Percentiles rank a stretch among this genome's conserved stretches.
Evolutionary conservation across 2,888 invertebrate genomes (phyloP).

Genomic region (Drosophila mulleri): DNA sequence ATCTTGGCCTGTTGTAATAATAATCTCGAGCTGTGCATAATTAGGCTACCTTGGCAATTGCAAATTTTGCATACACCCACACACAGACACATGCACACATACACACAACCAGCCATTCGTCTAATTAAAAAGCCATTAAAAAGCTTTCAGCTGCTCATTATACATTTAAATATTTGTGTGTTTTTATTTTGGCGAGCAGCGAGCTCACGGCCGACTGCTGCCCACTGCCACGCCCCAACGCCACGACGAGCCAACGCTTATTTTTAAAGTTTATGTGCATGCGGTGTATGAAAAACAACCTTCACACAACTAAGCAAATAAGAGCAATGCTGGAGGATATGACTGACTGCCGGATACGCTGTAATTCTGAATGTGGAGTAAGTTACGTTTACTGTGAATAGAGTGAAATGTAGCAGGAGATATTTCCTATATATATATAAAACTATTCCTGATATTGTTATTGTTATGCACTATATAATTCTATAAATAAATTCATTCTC

Average conservation of each 20-base stretch:
- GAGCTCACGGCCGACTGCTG: constrained; percentile 12
- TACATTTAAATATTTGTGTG: constrained; percentile 78
- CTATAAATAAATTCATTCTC: constrained; percentile 7
- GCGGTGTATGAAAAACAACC: constrained; percentile 32
- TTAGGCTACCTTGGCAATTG: constrained; percentile 54
- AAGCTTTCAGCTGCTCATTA: constrained; percentile 81
- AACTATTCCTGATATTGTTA: neutral
- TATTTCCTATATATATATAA: neutral
- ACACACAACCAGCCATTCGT: constrained; percentile 51
- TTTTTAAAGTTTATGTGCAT: constrained; percentile 51
- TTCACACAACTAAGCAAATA: constrained; percentile 12
- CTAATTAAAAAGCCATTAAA: constrained; percentile 81
- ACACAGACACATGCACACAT: constrained; percentile 12
- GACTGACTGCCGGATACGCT: neutral
- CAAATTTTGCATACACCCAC: constrained; percentile 34
- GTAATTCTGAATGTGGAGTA: accelerated
- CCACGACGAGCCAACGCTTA: constrained; percentile 13
- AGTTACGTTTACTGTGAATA: neutral
- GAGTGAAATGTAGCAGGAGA: neutral
- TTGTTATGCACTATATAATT: no score
- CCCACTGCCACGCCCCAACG: constrained; percentile 8
- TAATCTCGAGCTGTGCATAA: constrained; percentile 59
- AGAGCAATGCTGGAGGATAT: neutral
- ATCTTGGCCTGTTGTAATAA: constrained; percentile 27
- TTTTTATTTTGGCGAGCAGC: constrained; percentile 55